Conservation (phyloP, 2,113 vertebrate genomes). For the Zootoca vivipara region DNA sequence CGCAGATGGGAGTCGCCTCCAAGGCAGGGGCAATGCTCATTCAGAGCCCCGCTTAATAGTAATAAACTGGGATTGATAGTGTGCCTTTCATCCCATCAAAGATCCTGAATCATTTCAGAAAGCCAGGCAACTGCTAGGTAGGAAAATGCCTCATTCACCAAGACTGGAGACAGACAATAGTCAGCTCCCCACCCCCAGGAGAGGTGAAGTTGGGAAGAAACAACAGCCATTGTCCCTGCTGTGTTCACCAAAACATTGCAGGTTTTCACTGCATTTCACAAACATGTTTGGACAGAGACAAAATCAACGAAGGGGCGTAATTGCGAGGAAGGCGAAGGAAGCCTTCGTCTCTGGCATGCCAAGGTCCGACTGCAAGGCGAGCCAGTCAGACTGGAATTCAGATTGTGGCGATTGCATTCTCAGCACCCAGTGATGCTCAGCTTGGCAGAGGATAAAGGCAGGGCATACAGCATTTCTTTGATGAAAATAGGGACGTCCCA, state of each 20-base stretch:
- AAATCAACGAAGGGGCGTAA: background rate
- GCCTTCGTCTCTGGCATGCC: too few species aligned
- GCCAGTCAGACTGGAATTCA: too few species aligned
- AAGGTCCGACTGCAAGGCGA: too few species aligned
- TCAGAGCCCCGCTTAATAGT: slow-evolving; percentile 43
- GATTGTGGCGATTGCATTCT: too few species aligned
- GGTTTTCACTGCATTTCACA: background rate
- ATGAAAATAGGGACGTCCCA: too few species aligned
- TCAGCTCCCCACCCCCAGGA: background rate
- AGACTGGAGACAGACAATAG: background rate
- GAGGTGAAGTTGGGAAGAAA: background rate
- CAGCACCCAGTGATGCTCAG: too few species aligned
- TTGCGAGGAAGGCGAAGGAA: too few species aligned
- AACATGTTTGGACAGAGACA: background rate
- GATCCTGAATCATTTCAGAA: slow-evolving; percentile 41
- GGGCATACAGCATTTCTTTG: too few species aligned
- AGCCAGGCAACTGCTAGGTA: slow-evolving; percentile 16
- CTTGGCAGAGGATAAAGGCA: too few species aligned
- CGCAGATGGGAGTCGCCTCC: slow-evolving; percentile 22
- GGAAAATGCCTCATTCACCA: background rate
- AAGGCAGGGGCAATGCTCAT: slow-evolving; percentile 39
- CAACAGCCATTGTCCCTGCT: background rate
- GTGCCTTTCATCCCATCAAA: slow-evolving; percentile 24
- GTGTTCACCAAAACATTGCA: background rate
- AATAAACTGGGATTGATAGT: slow-evolving; percentile 50